Evolutionary conservation across 2,797 vertebrate genomes (phyloP).

Genomic region (Iguana delicatissima): DNA sequence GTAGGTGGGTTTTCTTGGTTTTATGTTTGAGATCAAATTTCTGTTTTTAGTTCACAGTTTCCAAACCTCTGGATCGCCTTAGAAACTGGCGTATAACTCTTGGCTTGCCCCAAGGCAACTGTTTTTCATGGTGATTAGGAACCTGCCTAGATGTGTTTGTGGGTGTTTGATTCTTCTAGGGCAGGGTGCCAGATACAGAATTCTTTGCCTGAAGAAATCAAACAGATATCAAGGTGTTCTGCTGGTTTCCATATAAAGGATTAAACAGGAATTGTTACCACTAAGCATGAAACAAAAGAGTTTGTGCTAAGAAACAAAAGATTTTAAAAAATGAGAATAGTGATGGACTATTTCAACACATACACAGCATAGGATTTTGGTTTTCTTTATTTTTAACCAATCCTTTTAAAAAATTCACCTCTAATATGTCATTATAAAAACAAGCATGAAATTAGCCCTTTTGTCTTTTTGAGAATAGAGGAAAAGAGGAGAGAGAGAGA

Average conservation of each 20-base stretch:
- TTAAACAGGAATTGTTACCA: not conserved
- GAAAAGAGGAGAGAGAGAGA: too few species aligned
- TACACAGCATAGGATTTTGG: too few species aligned
- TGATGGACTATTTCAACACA: too few species aligned
- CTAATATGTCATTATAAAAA: too few species aligned
- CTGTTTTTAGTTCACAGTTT: not conserved
- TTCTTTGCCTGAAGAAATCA: conserved; percentile 7
- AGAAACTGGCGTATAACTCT: not conserved
- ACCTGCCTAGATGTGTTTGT: not conserved
- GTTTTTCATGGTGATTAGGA: not conserved
- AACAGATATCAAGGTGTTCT: not conserved
- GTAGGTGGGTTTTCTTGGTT: not conserved
- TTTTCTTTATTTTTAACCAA: too few species aligned
- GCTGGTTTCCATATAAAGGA: conserved; percentile 5
- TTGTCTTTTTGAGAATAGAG: too few species aligned
- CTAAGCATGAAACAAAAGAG: too few species aligned
- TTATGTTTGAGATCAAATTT: not conserved
- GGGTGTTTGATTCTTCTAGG: not conserved
- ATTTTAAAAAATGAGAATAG: too few species aligned
- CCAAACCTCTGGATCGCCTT: not conserved
- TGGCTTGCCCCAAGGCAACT: not conserved
- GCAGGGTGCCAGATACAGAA: not conserved
- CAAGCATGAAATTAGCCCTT: too few species aligned
- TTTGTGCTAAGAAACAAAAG: too few species aligned
- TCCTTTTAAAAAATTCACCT: too few species aligned